Evolutionary conservation across 1,140 invertebrate genomes (phyloP), one percentile per base, ranked within the genome.

Genomic region (Cephus cinctus): DNA sequence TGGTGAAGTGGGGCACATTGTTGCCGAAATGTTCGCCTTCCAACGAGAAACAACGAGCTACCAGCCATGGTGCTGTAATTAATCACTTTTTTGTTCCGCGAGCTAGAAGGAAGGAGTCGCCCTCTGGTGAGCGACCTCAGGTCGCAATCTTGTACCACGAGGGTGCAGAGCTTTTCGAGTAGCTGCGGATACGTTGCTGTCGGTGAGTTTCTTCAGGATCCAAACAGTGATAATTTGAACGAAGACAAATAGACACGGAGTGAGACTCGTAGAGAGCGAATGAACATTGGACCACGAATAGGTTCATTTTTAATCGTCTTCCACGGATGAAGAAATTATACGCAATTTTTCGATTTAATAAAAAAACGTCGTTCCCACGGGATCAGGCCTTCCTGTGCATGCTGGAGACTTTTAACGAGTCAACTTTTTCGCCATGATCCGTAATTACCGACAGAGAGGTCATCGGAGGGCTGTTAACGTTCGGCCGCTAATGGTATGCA

Each of bases 401-500:
- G n/a, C n/a, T n/a, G n/a, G n/a, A n/a, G n/a, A n/a, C n/a, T n/a
- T n/a, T n/a, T n/a, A n/a, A n/a, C n/a, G n/a, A n/a, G 8, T 45
- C 35, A 34, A 34, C 53, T 40, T 54, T 57, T 56, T 54, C 51
- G 65, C 61, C 63, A 67, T 65, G 65, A 69, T 70, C 61, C 59
- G 65, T 71, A 71, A 71, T 71, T 71, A 68, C 65, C 57, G 43
- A 47, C 56, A 58, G 67, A 9, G 15, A 69, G 68, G 68, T 71
- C 67, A 63, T 55, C 52, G 47, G 36, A 18, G 34, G 62, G 55
- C 65, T 57, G 65, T 69, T 69, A 69, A 70, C 64, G 64, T 60
- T 68, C 63, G 58, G 52, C 61, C 45, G 61, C 66, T 71, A 71
- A 71, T 71, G 58, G 57, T 71, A 71, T 70, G 67, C 69, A 68